Evolutionary conservation across 2,113 vertebrate species (phyloP), one percentile per base, ranked within the genome.

Genomic region (Etheostoma cragini): DNA sequence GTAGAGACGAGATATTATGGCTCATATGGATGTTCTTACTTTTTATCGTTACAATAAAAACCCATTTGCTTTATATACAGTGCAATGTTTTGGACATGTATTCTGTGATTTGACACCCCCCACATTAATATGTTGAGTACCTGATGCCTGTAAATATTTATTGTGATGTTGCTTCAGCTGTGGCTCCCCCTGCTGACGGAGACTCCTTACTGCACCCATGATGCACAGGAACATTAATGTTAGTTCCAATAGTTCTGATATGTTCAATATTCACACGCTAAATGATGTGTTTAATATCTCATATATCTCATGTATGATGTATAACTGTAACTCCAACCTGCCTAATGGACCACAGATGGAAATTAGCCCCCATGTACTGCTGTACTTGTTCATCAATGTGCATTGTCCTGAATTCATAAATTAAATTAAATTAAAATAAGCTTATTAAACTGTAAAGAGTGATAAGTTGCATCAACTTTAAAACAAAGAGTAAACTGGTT

Each of bases 111-210:
- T n/a, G 14, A 56, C 14, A 10, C 6, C 13, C 2, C 1, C 19
- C 53, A 54, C 33, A 30, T 7, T 10, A 17, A 24, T 24, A 63
- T 5, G 2, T 62, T 6, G 35, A 38, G n/a, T 19, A 33, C 17
- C 46, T 71, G 53, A 71, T 60, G 11, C 38, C 16, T 30, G 3
- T 47, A 4, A 2, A 50, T 42, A 21, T 50, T 45, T 22, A 10
- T 6, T 17, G n/a, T 11, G 6, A 52, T 2, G 0, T 26, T 61
- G 49, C 53, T 50, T 58, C 0, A 69, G 67, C 57, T 75, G 57
- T 82, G 78, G 65, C 0, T 53, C 0, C 83, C 15, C 66, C 83
- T 89, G 76, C 81, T 88, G 85, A 3, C 69, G 15, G 52, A 74
- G 6, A n/a, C n/a, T 7, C 1, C 7, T 30, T 22, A 58, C 54